Conservation (phyloP, 1,140 invertebrate species). For the Rhynchophorus ferrugineus region DNA sequence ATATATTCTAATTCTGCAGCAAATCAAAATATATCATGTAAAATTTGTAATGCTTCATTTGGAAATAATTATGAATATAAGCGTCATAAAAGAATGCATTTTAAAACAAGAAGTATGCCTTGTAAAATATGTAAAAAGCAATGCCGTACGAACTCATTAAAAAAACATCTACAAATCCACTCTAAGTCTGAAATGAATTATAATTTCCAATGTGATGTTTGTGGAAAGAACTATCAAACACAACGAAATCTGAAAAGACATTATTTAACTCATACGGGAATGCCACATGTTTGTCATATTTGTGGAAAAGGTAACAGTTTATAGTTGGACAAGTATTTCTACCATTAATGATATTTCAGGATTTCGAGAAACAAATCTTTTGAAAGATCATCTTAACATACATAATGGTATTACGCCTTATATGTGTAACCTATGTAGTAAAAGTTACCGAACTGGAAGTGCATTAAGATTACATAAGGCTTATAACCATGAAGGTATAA, state of each 20-base stretch:
- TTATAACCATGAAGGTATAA: slow-evolving; percentile 1
- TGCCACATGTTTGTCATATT: slow-evolving; percentile 2
- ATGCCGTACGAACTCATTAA: background rate
- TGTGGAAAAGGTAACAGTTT: slow-evolving; percentile 2
- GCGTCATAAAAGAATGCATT: background rate
- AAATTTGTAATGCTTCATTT: no score
- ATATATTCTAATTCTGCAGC: no score
- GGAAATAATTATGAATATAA: no score
- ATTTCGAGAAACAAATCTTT: slow-evolving; percentile 3
- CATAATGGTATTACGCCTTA: slow-evolving; percentile 1
- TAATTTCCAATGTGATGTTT: background rate
- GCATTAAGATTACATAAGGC: slow-evolving; percentile 1
- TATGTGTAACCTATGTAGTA: background rate
- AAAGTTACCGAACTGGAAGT: background rate
- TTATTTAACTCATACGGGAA: slow-evolving; percentile 3
- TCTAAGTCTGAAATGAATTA: background rate
- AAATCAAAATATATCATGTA: no score
- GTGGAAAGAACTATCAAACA: slow-evolving; percentile 1
- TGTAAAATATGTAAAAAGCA: slow-evolving; percentile 1
- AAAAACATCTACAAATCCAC: background rate
- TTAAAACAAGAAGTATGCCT: background rate
- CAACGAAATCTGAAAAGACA: background rate
- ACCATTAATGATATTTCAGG: background rate
- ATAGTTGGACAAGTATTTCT: background rate
- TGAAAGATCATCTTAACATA: slow-evolving; percentile 4